Conservation (phyloP, 2,888 invertebrate species). For the Schizotus pectinicornis region DNA sequence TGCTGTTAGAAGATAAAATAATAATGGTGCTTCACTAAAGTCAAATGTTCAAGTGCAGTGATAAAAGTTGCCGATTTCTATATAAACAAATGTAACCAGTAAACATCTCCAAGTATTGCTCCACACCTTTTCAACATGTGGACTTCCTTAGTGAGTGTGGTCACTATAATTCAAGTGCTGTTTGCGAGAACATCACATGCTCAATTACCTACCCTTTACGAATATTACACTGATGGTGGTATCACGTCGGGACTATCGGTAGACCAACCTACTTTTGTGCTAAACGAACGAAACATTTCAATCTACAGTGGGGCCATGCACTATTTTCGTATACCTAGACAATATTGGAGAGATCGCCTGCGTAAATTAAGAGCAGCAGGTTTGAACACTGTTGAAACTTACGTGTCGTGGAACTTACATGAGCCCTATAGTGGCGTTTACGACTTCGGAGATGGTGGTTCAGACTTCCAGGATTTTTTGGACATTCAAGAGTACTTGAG, state of each 20-base stretch:
- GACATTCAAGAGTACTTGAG: slow-evolving; percentile 70
- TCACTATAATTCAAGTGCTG: too few species aligned
- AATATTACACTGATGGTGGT: slow-evolving; percentile 58
- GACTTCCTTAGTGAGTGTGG: too few species aligned
- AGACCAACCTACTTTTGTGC: slow-evolving; percentile 50
- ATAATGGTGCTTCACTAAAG: too few species aligned
- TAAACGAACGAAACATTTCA: slow-evolving; percentile 57
- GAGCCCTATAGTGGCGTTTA: slow-evolving; percentile 75
- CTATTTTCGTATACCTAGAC: slow-evolving; percentile 82
- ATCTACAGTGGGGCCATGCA: slow-evolving; percentile 70
- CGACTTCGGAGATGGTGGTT: slow-evolving; percentile 65
- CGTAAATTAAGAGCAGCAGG: slow-evolving; percentile 82
- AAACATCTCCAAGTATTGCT: too few species aligned
- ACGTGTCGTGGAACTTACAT: slow-evolving; percentile 90
- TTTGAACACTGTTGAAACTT: slow-evolving; percentile 82
- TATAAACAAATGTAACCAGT: too few species aligned
- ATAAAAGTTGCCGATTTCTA: too few species aligned
- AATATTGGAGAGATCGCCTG: slow-evolving; percentile 81
- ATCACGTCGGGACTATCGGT: slow-evolving; percentile 47
- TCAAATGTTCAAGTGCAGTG: too few species aligned
- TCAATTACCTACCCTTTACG: slow-evolving; percentile 56
- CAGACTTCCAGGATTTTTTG: slow-evolving; percentile 59
- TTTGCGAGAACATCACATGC: too few species aligned
- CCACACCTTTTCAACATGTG: too few species aligned
- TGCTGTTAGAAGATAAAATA: too few species aligned